phyloP scores from a whole-genome alignment of 2,888 invertebrate genomes.

The Sylvicola cinctus region DNA sequence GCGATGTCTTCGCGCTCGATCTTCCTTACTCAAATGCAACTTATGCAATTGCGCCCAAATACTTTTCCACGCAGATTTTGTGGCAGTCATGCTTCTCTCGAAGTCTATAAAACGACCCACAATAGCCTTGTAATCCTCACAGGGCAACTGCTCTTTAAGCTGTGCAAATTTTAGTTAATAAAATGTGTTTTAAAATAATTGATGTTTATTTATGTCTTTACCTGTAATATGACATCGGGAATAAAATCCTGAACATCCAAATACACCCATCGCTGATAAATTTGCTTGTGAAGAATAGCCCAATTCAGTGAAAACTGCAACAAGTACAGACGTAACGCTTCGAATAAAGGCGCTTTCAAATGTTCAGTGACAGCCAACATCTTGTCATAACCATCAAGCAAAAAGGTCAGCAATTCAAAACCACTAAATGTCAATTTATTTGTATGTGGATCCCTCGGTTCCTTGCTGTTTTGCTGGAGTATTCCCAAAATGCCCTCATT shows the following conservation, averaged over 20 bases:
- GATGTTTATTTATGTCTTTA: slow-evolving; percentile 13
- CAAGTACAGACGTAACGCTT: slow-evolving; percentile 38
- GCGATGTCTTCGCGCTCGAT: slow-evolving; percentile 19
- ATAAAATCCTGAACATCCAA: slow-evolving; percentile 32
- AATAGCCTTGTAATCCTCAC: slow-evolving; percentile 19
- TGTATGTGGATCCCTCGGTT: slow-evolving; percentile 16
- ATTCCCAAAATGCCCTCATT: slow-evolving; percentile 25
- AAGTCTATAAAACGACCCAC: slow-evolving; percentile 32
- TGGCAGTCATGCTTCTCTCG: slow-evolving; percentile 35
- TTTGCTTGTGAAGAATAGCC: slow-evolving; percentile 43
- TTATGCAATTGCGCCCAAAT: slow-evolving; percentile 23
- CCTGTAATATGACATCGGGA: slow-evolving; percentile 31
- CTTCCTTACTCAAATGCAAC: slow-evolving; percentile 20
- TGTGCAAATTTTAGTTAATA: slow-evolving; percentile 5
- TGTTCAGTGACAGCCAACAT: slow-evolving; percentile 36
- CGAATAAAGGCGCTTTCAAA: slow-evolving; percentile 35
- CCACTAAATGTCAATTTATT: slow-evolving; percentile 23
- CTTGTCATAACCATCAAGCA: slow-evolving; percentile 35
- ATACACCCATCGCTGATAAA: slow-evolving; percentile 34
- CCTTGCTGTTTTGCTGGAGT: slow-evolving; percentile 20
- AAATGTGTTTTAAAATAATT: too few species aligned
- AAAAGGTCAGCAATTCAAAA: background rate
- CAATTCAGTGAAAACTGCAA: slow-evolving; percentile 43
- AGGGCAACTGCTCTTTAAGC: slow-evolving; percentile 19
- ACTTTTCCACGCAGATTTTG: slow-evolving; percentile 32